Base-by-base conservation (phyloP, 1,140 invertebrate genomes). In the Musca domestica region DNA sequence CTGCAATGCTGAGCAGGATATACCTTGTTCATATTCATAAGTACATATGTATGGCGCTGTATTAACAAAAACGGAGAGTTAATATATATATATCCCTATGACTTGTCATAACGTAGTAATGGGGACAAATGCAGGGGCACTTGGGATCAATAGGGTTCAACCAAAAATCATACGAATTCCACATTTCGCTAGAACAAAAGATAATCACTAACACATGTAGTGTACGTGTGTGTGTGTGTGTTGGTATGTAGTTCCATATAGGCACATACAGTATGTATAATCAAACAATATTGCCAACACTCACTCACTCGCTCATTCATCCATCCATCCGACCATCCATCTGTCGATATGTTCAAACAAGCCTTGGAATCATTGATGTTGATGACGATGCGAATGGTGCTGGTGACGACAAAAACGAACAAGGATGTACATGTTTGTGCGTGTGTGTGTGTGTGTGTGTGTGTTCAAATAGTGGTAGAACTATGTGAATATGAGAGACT, bases 381-480 rank as follows among this genome's bases (percentile, higher is more conserved):
- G 70, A 74, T 74, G 72, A 47, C 71, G 63, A 70, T 71, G 76
- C 72, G 66, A 73, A 49, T 54, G 72, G 61, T 27, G 67, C 25
- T 69, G 47, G 64, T 69, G 70, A 64, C 63, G 67, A 67, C 71
- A 68, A 68, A 68, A 73, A 69, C 70, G 68, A 69, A 71, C 71
- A 74, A 72, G 73, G 22, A 49, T 67, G 30, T n/a, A n/a, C n/a
- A n/a, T n/a, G n/a, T n/a, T n/a, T n/a, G 51, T 27, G 17, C 17
- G 46, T 47, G 17, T 47, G 46, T 47, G 17, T 52, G 19, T 22
- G 22, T 22, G 19, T 20, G 6, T 52, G 49, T 52, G 1, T 52
- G 49, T 20, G 48, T 22, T 41, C 34, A 41, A 41, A 41, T 41
- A 41, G 34, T 41, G 34, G 34, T 41, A 41, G 34, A 41, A 41